These are phyloP conservation scores for Popillia japonica DNA, from an alignment of 1,140 invertebrate species.

Conservation along the genomic window DNA sequence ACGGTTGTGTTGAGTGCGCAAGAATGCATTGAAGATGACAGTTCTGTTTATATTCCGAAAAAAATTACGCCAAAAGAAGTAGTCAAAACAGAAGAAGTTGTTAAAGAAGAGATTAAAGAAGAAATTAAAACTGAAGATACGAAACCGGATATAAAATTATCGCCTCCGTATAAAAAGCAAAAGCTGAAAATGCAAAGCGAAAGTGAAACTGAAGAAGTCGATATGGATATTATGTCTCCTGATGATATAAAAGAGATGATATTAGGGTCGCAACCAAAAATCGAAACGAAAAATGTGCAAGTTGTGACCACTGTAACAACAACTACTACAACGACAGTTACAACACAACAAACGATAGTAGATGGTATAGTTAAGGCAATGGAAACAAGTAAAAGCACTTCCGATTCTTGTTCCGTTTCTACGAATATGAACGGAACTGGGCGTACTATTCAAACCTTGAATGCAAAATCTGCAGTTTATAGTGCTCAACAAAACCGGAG, in stretches of 20 bases:
- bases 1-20: conserved; percentile 66
- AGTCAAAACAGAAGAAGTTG: conserved; percentile 52
- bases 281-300: conserved; percentile 40
- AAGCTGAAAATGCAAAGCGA: conserved; percentile 44
- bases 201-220: conserved; percentile 48
- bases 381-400: conserved; percentile 54
- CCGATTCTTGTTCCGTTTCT: conserved; percentile 57
- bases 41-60: conserved; percentile 58
- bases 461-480: conserved; percentile 53
- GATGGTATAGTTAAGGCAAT: conserved; percentile 60
- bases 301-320: conserved; percentile 49
- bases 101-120: conserved; percentile 62
- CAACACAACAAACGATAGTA: conserved; percentile 57
- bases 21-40: conserved; percentile 64
- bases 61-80: conserved; percentile 48
- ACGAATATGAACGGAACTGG: conserved; percentile 59
- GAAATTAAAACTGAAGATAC: conserved; percentile 57
- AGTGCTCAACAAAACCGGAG: conserved; percentile 64
- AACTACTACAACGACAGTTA: conserved; percentile 61
- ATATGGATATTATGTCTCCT: conserved; percentile 53
- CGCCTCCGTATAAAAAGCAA: conserved; percentile 48
- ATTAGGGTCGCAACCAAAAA: conserved; percentile 44
- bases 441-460: conserved; percentile 61
- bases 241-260: conserved; percentile 58
- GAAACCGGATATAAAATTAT: conserved; percentile 34